Evolutionary conservation across 2,113 vertebrate genomes (phyloP), one percentile per base, ranked within the genome.

Genomic region (Laticauda colubrina): DNA sequence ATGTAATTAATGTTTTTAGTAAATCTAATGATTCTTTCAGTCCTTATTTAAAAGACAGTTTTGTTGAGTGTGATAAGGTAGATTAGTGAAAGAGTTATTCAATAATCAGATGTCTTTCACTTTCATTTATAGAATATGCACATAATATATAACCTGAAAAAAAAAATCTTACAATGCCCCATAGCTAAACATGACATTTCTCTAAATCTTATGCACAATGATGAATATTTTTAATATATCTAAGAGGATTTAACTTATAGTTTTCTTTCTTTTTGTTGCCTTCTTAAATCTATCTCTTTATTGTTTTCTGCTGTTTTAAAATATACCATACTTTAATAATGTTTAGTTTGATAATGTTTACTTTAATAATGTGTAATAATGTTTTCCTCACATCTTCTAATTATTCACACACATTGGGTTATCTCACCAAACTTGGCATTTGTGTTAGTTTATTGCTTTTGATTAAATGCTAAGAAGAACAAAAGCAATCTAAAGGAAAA

Each of bases 401-500:
- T 87, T 91, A 20, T 48, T 91, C 26, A 85, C 39, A 86, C 3
- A 4, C 55, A 45, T 20, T 51, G 81, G 57, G 18, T 59, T 61
- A 20, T 21, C 51, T 53, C 48, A 34, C n/a, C 23, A 54, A 91
- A 21, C 90, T 14, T 55, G 75, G 8, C 43, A 59, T 87, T 87
- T 26, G 15, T 59, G 20, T 6, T 29, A 45, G 43, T 59, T 21
- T 43, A 26, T 4, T 88, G 20, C 86, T 88, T 61, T 54, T 43
- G n/a, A 69, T 43, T 53, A 87, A 92, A 88, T 26, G 51, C n/a
- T 55, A 51, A 91, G 57, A n/a, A 93, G 92, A 89, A 43, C 29
- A 89, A 20, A 92, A 91, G 59, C 61, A 2, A 14, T 14, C 23
- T 86, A 45, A 61, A 88, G 23, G n/a, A 85, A 91, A 64, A 64